Base-by-base conservation (phyloP, 1,140 invertebrate genomes). In the Zaprionus davidi region DNA sequence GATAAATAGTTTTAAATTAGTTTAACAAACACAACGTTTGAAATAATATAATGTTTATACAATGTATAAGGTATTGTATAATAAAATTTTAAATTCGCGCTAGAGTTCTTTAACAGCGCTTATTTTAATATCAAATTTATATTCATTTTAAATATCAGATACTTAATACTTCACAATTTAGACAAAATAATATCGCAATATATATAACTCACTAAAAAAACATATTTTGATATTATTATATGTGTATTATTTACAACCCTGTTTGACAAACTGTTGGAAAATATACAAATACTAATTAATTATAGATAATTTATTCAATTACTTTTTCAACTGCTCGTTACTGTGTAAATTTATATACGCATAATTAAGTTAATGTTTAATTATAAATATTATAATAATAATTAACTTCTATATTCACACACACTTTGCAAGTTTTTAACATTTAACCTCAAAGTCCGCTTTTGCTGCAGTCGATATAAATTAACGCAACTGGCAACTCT, bases 401-500 rank as follows among this genome's bases (percentile, higher is more conserved):
- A 46, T 38, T 12, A 13, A 46, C 17, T n/a, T 46, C 17, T 17
- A 17, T 17, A 17, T 17, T 46, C n/a, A 46, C n/a, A 17, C 36
- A 20, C 24, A 20, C 44, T 46, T 46, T 17, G n/a, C 41, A 46
- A 17, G n/a, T 46, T 46, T 46, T 46, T 46, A 46, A 46, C 41
- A 17, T 46, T 46, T 46, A 46, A 46, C 41, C 41, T 46, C 41
- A 46, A 46, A 46, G 41, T n/a, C 41, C n/a, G 41, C 41, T 46
- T 46, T 31, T 24, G 12, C 15, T 51, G 15, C 57, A 46, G 11
- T 57, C 44, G 44, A 34, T 51, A 60, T 49, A 71, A 76, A 65
- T 66, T 36, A 60, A 20, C 12, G 53, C 36, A 53, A 71, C 17
- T 56, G 60, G 73, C 73, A 76, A 76, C 73, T 28, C 73, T 76